Evolutionary conservation across 2,113 vertebrate genomes (phyloP), one percentile per base, ranked within the genome.

Genomic region (Oncorhynchus nerka): DNA sequence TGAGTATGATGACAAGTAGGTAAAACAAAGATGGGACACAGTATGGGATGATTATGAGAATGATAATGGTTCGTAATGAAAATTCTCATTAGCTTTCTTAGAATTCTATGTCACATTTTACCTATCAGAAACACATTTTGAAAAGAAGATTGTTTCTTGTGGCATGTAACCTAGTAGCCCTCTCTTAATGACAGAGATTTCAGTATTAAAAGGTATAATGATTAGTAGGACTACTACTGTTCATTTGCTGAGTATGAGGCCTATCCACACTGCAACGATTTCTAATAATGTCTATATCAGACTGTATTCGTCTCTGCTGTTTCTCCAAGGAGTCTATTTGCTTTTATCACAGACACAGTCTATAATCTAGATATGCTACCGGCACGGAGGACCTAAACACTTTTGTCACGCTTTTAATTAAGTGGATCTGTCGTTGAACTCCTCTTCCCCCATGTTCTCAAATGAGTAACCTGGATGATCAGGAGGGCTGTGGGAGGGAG

Each of bases 381-480:
- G 7, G 59, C 20, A 20, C 15, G 59, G 59, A 61, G 59, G 15
- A 22, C 59, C 59, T 51, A 12, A 16, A 39, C 4, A 22, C 19
- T 9, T 61, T 22, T 61, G n/a, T 61, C 6, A 61, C 11, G 57
- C 19, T 68, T 80, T 84, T 80, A 82, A 86, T 82, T 76, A 79
- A 67, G 15, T n/a, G 20, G 59, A n/a, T 61, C n/a, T 61, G 59
- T 22, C 20, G 20, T n/a, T 22, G 67, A 57, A 74, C 76, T 65
- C 39, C 78, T 73, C 81, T 86, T 87, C 81, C 74, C 79, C 55
- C 71, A 79, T 81, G 32, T 32, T 32, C 32, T 32, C 32, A 32
- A 32, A 32, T 32, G 1, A 32, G 32, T 32, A 32, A 32, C 32
- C 34, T 34, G 34, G 34, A 34, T 34, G 34, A 34, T 34, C 34